Conservation (phyloP, 2,113 vertebrate genomes). For the Empidonax traillii region DNA sequence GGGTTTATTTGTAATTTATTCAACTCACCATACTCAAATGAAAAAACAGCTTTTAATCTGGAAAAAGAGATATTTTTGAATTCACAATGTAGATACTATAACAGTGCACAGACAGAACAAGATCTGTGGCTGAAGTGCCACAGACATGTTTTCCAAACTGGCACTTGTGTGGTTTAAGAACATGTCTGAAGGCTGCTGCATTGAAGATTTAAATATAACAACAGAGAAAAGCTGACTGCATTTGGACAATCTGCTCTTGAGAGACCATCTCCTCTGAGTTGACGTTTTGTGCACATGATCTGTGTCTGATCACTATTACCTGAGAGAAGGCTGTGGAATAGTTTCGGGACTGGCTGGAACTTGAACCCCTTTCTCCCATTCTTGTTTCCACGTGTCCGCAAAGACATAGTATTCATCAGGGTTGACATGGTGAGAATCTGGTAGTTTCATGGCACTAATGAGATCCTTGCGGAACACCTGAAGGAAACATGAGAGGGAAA, state of each 20-base stretch:
- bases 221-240: neutral
- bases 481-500: neutral
- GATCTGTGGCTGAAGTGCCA: neutral
- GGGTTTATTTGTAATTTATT: neutral
- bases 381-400: slow-evolving; percentile 94
- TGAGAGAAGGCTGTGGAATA: slow-evolving; percentile 88
- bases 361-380: slow-evolving; percentile 99
- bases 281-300: neutral
- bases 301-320: slow-evolving; percentile 60
- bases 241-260: neutral
- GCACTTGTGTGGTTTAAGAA: neutral
- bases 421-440: slow-evolving; percentile 92
- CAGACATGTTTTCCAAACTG: neutral
- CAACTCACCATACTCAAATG: neutral
- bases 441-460: slow-evolving; percentile 99
- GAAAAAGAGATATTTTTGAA: neutral
- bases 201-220: neutral
- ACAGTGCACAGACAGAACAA: neutral
- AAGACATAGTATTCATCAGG: slow-evolving; percentile 93
- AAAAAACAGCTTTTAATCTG: neutral
- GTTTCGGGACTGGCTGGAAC: slow-evolving; percentile 91
- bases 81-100: neutral
- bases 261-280: neutral
- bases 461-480: slow-evolving; percentile 99
- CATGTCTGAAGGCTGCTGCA: neutral